Conservation (phyloP, 2,888 invertebrate species). For the Polymixis flavicincta region DNA sequence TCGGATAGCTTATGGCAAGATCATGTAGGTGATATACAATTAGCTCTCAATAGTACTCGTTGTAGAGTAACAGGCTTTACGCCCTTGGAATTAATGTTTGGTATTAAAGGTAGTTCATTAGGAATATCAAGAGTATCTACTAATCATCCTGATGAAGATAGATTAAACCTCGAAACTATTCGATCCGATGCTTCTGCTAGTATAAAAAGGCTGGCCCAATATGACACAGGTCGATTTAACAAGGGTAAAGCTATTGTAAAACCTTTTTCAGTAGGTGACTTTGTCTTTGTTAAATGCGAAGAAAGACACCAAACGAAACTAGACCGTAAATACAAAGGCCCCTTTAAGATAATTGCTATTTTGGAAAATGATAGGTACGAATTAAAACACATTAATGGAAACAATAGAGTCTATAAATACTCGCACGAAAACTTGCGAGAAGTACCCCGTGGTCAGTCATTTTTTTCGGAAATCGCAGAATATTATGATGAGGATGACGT, state of each 20-base stretch:
- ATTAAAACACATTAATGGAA: neutral
- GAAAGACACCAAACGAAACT: no score
- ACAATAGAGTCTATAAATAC: slow-evolving; percentile 14
- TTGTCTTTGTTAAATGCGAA: no score
- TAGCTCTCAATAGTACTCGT: slow-evolving; percentile 19
- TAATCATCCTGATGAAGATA: neutral
- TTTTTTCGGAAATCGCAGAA: slow-evolving; percentile 7
- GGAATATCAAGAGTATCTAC: neutral
- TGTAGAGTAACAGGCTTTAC: slow-evolving; percentile 21
- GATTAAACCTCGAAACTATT: slow-evolving; percentile 7
- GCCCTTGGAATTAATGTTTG: slow-evolving; percentile 14
- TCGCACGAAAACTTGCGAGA: slow-evolving; percentile 18
- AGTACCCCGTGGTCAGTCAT: slow-evolving; percentile 16
- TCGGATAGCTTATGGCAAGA: slow-evolving; percentile 56
- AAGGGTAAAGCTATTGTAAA: neutral
- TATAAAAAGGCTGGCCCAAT: neutral
- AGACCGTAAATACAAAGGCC: no score
- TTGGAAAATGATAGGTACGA: no score
- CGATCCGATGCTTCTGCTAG: slow-evolving; percentile 3
- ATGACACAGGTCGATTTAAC: slow-evolving; percentile 2
- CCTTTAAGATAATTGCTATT: no score
- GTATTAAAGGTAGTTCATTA: slow-evolving; percentile 8
- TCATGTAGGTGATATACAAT: slow-evolving; percentile 25
- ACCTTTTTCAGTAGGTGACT: neutral
- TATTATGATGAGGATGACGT: slow-evolving; percentile 20